Conservation (phyloP, 2,797 vertebrate species). For the Clarias pachynema region DNA sequence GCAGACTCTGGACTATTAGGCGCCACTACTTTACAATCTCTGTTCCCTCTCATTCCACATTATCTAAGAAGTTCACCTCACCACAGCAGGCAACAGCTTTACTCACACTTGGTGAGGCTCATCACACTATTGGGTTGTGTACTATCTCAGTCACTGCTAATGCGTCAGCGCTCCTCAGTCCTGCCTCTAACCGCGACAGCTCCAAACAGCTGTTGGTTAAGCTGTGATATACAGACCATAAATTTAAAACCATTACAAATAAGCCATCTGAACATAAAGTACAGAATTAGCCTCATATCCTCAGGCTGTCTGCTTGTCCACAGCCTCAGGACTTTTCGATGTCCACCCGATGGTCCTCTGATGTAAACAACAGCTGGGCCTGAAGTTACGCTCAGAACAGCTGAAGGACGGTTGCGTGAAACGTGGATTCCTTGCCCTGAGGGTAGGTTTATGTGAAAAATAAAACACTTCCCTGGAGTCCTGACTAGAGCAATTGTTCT, state of each 20-base stretch:
- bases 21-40: conserved; percentile 32
- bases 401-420: conserved; percentile 29
- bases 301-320: conserved; percentile 11
- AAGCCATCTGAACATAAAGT: conserved; percentile 8
- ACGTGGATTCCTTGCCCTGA: conserved; percentile 18
- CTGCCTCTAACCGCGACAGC: conserved; percentile 3
- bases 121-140: neutral
- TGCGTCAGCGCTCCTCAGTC: neutral
- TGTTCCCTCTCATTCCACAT: conserved; percentile 37
- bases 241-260: neutral
- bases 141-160: neutral
- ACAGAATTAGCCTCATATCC: neutral
- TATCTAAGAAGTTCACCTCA: conserved; percentile 32
- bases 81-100: conserved; percentile 26
- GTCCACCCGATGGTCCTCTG: conserved; percentile 23
- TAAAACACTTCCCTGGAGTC: conserved; percentile 35
- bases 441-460: conserved; percentile 41
- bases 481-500: conserved; percentile 51
- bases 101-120: conserved; percentile 26
- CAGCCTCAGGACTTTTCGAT: conserved; percentile 10
- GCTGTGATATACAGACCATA: neutral
- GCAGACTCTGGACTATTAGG: conserved; percentile 26
- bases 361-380: conserved; percentile 53
- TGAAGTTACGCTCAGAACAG: conserved; percentile 14
- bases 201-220: conserved; percentile 11